These are phyloP conservation scores for Atopsyche davidsoni DNA, from an alignment of 1,140 invertebrate genomes.

Conservation along the genomic window DNA sequence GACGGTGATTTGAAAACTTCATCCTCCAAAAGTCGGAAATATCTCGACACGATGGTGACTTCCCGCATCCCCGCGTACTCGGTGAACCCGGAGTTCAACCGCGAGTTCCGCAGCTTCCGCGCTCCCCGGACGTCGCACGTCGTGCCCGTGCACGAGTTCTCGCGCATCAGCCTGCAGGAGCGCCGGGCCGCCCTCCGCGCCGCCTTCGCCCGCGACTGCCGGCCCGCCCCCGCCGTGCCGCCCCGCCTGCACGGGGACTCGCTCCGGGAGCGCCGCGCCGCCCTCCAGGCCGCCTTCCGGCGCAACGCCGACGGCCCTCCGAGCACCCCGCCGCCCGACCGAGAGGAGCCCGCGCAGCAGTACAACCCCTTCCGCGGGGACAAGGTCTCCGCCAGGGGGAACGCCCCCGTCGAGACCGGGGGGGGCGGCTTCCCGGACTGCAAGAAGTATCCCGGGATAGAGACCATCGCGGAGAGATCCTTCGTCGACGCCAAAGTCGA, in stretches of 20 bases:
- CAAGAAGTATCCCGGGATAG: constrained; percentile 7
- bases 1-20: too few species aligned
- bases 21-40: too few species aligned
- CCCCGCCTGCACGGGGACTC: constrained; percentile 40
- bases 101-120: constrained; percentile 51
- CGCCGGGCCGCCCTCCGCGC: constrained; percentile 44
- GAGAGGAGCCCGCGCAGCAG: background rate
- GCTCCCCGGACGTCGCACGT: constrained; percentile 45
- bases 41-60: constrained; percentile 40
- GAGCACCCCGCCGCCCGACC: background rate
- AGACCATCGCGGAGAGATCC: constrained; percentile 8
- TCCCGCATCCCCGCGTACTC: constrained; percentile 51
- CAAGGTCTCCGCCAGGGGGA: constrained; percentile 24
- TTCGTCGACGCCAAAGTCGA: constrained; percentile 10
- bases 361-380: background rate
- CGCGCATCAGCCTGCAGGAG: constrained; percentile 46
- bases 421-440: constrained; percentile 20
- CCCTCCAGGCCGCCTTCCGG: constrained; percentile 27
- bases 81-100: constrained; percentile 50
- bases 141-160: constrained; percentile 48
- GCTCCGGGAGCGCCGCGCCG: constrained; percentile 24
- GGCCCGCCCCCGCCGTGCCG: constrained; percentile 47
- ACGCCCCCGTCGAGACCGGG: constrained; percentile 14
- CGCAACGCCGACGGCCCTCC: constrained; percentile 20
- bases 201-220: constrained; percentile 43